Percentiles rank a stretch among this genome's conserved stretches.
Evolutionary conservation across 2,113 vertebrate species (phyloP).

Genomic region (Notechis scutatus): DNA sequence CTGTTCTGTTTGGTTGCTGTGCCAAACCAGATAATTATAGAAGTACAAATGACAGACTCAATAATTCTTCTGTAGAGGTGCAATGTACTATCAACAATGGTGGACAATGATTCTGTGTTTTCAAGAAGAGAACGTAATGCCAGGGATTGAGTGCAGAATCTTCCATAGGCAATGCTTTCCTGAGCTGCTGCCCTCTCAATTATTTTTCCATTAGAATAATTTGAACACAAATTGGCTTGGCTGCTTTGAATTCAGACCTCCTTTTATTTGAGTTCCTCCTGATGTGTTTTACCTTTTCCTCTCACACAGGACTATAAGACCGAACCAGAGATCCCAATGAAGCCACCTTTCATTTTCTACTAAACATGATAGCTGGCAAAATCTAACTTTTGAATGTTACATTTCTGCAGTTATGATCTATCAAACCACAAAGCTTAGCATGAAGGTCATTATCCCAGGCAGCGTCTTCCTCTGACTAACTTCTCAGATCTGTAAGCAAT

Average conservation of each 20-base stretch:
- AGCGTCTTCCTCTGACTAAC: slow-evolving; percentile 61
- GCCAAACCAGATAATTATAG: no score
- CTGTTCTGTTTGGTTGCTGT: no score
- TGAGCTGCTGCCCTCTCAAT: neutral
- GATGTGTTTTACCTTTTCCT: slow-evolving; percentile 5
- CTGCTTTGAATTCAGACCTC: neutral
- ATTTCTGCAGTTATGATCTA: slow-evolving; percentile 34
- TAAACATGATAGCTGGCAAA: slow-evolving; percentile 37
- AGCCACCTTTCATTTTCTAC: slow-evolving; percentile 40
- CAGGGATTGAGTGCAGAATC: neutral
- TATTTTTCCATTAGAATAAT: neutral
- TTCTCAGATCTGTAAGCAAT: slow-evolving; percentile 68
- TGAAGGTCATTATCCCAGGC: slow-evolving; percentile 72
- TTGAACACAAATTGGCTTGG: neutral
- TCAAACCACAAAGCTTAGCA: slow-evolving; percentile 46
- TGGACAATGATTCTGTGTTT: neutral
- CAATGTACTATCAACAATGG: neutral
- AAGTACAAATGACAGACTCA: no score
- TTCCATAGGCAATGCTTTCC: neutral
- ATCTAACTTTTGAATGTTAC: slow-evolving; percentile 46
- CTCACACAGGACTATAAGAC: slow-evolving; percentile 34
- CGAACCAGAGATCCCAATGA: slow-evolving; percentile 7
- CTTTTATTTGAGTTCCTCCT: neutral
- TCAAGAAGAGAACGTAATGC: neutral
- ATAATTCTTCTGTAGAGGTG: neutral